Conservation (phyloP, 2,797 vertebrate species). For the Phalanger gymnotis region DNA sequence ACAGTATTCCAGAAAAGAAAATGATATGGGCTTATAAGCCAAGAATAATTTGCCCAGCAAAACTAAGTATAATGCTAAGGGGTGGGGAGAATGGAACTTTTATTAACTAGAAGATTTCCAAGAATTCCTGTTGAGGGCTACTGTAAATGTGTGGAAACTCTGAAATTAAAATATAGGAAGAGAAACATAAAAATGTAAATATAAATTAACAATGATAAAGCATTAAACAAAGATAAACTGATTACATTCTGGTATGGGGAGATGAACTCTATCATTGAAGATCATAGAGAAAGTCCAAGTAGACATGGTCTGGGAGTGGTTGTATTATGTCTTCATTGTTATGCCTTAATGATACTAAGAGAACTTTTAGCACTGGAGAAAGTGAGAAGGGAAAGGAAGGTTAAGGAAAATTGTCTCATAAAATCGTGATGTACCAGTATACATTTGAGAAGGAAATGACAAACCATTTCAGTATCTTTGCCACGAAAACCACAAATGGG, state of each 20-base stretch:
- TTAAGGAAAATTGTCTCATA: background rate
- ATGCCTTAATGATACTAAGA: background rate
- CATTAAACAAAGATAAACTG: background rate
- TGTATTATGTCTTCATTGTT: background rate
- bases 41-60: background rate
- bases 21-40: background rate
- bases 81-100: background rate
- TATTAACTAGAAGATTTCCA: background rate
- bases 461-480: background rate
- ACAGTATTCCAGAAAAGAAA: background rate
- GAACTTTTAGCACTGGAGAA: background rate
- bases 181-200: background rate
- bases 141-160: background rate
- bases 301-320: background rate
- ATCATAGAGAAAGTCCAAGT: background rate
- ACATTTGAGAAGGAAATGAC: background rate
- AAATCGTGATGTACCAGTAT: background rate
- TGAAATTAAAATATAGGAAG: background rate
- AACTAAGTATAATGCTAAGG: background rate
- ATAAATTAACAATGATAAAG: background rate
- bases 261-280: background rate
- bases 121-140: background rate
- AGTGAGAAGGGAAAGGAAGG: background rate
- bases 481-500: background rate
- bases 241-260: background rate